Percentiles rank a stretch among this genome's conserved stretches.
These are phyloP conservation scores for Leucophenga montana DNA, from an alignment of 2,888 invertebrate species.

Conservation along the genomic window DNA sequence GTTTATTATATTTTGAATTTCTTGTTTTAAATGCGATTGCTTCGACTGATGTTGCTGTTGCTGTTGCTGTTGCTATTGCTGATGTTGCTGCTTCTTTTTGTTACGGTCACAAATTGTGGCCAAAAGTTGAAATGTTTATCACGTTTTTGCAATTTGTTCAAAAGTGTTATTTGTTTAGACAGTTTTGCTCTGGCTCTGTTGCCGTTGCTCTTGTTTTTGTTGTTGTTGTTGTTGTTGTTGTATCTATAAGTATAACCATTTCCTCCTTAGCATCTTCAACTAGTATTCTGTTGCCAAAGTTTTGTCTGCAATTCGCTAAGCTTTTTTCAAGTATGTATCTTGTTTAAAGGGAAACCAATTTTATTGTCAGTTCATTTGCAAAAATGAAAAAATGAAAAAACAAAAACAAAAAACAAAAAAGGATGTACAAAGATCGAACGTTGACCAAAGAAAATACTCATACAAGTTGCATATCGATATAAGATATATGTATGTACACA, in stretches of 20 bases:
- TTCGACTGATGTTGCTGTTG: background rate
- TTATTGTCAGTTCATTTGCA: slow-evolving; percentile 16
- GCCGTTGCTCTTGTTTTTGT: background rate
- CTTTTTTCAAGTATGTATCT: background rate
- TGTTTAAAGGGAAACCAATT: background rate
- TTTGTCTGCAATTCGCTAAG: background rate
- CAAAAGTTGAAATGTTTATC: slow-evolving; percentile 31
- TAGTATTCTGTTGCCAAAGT: background rate
- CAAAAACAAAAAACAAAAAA: too few species aligned
- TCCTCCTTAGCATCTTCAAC: background rate
- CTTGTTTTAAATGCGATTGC: too few species aligned
- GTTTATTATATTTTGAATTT: too few species aligned
- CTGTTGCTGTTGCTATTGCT: background rate
- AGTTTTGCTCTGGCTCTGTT: background rate
- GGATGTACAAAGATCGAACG: background rate
- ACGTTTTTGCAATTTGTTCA: slow-evolving; percentile 30
- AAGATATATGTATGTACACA: too few species aligned
- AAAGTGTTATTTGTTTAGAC: slow-evolving; percentile 28
- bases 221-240: background rate
- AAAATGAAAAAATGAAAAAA: too few species aligned
- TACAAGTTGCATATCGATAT: too few species aligned
- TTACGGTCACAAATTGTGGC: slow-evolving; percentile 24
- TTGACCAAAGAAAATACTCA: background rate
- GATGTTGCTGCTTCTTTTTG: background rate
- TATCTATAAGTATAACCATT: background rate